A percentile compares a stretch with the other conserved stretches of the same genome.
Conservation (phyloP, 2,888 invertebrate species). For the Agelastica alni region DNA sequence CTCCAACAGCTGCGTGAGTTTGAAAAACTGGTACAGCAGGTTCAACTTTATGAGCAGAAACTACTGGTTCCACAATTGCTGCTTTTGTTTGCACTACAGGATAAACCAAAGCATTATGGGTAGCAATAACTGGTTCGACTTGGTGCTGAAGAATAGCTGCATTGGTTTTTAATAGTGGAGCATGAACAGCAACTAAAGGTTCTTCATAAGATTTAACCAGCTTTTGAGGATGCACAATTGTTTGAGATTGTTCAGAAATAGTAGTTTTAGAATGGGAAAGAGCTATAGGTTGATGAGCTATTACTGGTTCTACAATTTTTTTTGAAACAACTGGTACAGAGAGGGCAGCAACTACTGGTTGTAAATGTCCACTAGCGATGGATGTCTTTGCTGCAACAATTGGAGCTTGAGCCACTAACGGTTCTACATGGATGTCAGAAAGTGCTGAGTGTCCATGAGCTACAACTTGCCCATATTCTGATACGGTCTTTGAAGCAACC, state of each 20-base stretch:
- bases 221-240: conserved; percentile 4
- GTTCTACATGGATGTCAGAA: background rate
- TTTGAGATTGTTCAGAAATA: conserved; percentile 9
- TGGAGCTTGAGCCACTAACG: background rate
- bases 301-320: background rate
- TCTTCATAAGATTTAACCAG: background rate
- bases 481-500: background rate
- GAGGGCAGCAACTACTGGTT: conserved; percentile 2
- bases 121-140: background rate
- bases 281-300: background rate
- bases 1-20: conserved; percentile 2
- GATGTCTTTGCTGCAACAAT: background rate
- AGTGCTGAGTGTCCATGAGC: conserved; percentile 27
- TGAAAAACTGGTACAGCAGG: conserved; percentile 1
- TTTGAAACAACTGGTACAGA: conserved; percentile 10
- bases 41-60: background rate
- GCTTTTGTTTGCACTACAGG: background rate
- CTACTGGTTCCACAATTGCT: background rate
- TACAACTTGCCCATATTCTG: conserved; percentile 28
- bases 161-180: background rate
- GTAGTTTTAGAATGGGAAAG: conserved; percentile 2
- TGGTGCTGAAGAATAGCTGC: background rate
- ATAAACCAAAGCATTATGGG: background rate
- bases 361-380: background rate
- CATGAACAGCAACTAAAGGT: background rate